Evolutionary conservation across 2,113 vertebrate genomes (phyloP).

Genomic region (Amblyornis subalaris): DNA sequence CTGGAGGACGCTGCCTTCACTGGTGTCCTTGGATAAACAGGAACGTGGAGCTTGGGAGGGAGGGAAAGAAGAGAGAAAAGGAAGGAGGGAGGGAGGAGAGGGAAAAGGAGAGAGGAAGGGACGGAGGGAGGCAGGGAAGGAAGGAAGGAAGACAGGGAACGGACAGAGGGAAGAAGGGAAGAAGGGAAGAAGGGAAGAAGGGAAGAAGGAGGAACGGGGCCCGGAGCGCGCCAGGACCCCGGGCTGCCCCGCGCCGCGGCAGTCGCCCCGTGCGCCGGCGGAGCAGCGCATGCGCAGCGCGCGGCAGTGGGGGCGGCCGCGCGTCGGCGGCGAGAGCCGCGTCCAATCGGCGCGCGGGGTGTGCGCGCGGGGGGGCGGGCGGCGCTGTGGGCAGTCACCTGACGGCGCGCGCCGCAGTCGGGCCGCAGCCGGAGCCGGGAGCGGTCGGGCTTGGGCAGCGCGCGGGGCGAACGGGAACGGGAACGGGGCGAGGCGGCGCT

Average conservation of each 20-base stretch:
- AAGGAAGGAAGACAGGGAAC: no score
- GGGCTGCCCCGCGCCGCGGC: rapidly evolving
- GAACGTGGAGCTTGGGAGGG: not conserved
- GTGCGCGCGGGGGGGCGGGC: not conserved
- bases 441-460: not conserved
- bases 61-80: not conserved
- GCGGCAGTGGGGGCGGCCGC: not conserved
- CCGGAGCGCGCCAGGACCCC: rapidly evolving
- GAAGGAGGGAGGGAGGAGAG: not conserved
- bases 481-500: not conserved
- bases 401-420: not conserved
- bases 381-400: no score
- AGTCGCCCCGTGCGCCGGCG: rapidly evolving
- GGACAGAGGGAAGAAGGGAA: not conserved
- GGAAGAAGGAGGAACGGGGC: rapidly evolving
- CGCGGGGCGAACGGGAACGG: no score
- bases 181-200: no score
- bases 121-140: not conserved
- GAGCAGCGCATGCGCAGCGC: not conserved
- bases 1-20: not conserved
- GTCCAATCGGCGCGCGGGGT: constrained; percentile 11
- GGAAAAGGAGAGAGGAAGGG: not conserved
- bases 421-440: not conserved
- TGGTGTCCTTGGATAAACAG: not conserved
- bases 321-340: not conserved